phyloP scores from a whole-genome alignment of 2,797 vertebrate genomes.

The Aselliscus stoliczkanus region DNA sequence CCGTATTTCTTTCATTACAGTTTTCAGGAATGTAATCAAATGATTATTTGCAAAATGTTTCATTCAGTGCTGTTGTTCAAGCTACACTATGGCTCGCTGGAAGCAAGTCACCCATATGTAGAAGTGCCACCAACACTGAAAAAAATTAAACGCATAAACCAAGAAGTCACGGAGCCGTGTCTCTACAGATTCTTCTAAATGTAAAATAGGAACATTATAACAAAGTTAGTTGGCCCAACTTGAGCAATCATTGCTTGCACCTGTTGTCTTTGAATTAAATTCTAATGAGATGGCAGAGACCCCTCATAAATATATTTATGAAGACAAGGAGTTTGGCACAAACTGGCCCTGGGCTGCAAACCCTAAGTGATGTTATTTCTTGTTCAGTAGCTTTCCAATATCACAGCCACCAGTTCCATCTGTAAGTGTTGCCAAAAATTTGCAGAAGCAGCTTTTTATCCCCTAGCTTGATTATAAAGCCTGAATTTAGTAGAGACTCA shows the following conservation, averaged over 20 bases:
- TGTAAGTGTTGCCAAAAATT: slow-evolving; percentile 29
- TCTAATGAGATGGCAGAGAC: slow-evolving; percentile 69
- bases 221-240: slow-evolving; percentile 38
- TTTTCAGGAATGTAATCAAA: neutral
- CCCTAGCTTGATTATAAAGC: neutral
- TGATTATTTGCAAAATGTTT: neutral
- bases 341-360: slow-evolving; percentile 12
- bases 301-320: slow-evolving; percentile 70
- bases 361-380: slow-evolving; percentile 53
- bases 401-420: neutral
- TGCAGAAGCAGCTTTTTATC: neutral
- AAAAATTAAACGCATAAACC: neutral
- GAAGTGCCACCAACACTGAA: neutral
- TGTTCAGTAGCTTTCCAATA: slow-evolving; percentile 31
- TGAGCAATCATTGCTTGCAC: slow-evolving; percentile 42
- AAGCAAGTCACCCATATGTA: neutral
- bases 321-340: slow-evolving; percentile 48
- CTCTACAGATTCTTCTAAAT: slow-evolving; percentile 25
- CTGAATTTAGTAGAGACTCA: neutral
- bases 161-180: neutral
- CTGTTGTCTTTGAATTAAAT: slow-evolving; percentile 64
- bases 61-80: neutral
- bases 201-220: slow-evolving; percentile 32
- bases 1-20: neutral
- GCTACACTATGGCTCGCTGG: neutral